A percentile compares a stretch with the other conserved stretches of the same genome.
These are phyloP conservation scores for Zaprionus ornatus DNA, from an alignment of 1,140 invertebrate genomes.

Conservation along the genomic window DNA sequence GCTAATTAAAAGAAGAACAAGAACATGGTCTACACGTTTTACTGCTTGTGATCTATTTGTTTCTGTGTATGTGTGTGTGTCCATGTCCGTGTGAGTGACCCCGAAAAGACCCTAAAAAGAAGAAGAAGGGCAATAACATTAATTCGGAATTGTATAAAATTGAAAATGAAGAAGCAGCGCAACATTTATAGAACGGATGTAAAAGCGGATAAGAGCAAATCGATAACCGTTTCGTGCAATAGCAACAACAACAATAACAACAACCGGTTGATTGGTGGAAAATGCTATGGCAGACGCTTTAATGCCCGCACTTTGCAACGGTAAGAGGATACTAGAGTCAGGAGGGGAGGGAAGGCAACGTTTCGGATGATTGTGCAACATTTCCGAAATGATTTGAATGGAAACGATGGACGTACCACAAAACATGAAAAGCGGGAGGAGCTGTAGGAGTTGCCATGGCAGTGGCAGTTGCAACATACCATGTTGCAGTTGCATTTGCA, in stretches of 20 bases:
- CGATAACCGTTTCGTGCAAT: background rate
- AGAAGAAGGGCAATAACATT: conserved; percentile 7
- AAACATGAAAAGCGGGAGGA: background rate
- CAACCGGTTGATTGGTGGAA: conserved; percentile 19
- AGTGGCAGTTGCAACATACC: background rate
- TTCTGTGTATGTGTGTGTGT: background rate
- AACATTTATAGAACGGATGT: conserved; percentile 31
- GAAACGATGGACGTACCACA: conserved; percentile 1
- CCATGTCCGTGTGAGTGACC: background rate
- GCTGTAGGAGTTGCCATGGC: background rate
- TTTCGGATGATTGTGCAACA: conserved; percentile 14
- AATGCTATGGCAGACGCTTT: conserved; percentile 7
- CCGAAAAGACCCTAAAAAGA: background rate
- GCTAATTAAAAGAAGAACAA: conserved; percentile 10
- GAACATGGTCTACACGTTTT: conserved; percentile 1
- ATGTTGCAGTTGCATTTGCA: conserved; percentile 6
- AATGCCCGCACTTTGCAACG: conserved; percentile 38
- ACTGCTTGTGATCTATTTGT: background rate
- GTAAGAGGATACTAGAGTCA: conserved; percentile 33
- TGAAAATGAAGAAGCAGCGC: conserved; percentile 43
- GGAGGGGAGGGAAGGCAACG: background rate
- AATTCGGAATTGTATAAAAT: conserved; percentile 3
- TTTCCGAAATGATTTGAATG: conserved; percentile 14
- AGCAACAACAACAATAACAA: background rate
- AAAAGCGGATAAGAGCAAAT: conserved; percentile 33